A percentile compares a stretch with the other conserved stretches of the same genome.
Evolutionary conservation across 2,797 vertebrate species (phyloP).

Genomic region (Pseudomugil gertrudae): DNA sequence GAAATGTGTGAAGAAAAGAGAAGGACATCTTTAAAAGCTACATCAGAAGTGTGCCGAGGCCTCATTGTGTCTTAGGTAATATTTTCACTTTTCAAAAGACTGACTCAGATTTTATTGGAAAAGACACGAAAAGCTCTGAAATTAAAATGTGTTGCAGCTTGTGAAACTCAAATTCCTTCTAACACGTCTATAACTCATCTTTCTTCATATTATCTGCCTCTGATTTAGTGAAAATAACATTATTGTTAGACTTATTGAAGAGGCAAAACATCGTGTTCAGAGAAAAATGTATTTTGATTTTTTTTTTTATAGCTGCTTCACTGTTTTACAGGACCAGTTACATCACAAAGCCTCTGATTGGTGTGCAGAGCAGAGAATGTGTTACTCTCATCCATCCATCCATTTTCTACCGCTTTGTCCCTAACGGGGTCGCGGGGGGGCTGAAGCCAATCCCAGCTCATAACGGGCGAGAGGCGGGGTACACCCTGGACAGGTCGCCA

Average conservation of each 20-base stretch:
- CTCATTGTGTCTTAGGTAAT: neutral
- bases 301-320: neutral
- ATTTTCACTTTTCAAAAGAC: neutral
- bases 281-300: neutral
- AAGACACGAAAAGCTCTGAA: neutral
- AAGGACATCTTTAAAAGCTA: neutral
- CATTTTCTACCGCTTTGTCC: too few relatives aligned
- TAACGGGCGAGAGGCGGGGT: too few relatives aligned
- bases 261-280: neutral
- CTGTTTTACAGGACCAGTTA: neutral
- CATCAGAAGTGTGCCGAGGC: neutral
- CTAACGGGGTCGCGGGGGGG: too few relatives aligned
- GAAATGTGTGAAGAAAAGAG: neutral
- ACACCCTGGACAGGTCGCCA: too few relatives aligned
- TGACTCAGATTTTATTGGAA: neutral
- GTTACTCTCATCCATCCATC: too few relatives aligned
- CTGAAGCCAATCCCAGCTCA: too few relatives aligned
- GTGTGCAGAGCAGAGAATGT: neutral
- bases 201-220: neutral
- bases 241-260: neutral
- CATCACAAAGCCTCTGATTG: neutral
- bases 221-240: neutral
- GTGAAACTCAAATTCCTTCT: neutral
- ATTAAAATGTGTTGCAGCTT: neutral
- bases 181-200: neutral